Evolutionary conservation across 2,113 vertebrate species (phyloP), one percentile per base, ranked within the genome.

Genomic region (Strix aluco): DNA sequence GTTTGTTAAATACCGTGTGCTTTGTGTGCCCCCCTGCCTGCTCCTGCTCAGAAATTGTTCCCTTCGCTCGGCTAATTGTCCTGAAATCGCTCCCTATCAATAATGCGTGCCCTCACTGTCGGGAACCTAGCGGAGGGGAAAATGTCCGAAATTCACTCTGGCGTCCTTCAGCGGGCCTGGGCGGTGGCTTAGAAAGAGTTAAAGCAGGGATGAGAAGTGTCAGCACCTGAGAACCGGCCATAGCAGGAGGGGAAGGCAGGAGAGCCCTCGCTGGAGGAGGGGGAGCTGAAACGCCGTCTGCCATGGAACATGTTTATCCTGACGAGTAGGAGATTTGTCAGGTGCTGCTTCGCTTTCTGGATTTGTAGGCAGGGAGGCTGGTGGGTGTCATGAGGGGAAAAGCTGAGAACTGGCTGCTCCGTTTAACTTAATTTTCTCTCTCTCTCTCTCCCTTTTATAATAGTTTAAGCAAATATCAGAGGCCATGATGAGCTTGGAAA

Each of bases 361-460:
- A 26, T 85, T 90, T 87, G 81, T 47, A 61, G 94, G 78, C 79
- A 75, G 78, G 34, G 66, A 87, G 87, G 44, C 52, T 92, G 78
- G 75, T 89, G 84, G 89, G 74, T 87, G 65, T 87, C 74, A 65
- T 17, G 70, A 87, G 69, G 89, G 77, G 73, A 75, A 47, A 86
- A 94, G 23, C 87, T 95, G 94, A 92, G 70, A 96, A 65, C 32
- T 51, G 59, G 84, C 61, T 96, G 87, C 91, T 94, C 84, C 69
- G 47, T 95, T 93, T 85, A 90, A 75, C 85, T 89, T 65, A 3
- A 5, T 34, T 80, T 62, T 70, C 36, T 29, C 44, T 44, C 23
- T 40, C 7, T 11, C 6, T 18, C 25, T 25, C 26, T 42, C 30
- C 25, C 38, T 49, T 73, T 92, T 87, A 19, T 66, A 36, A 89